Base-by-base conservation (phyloP, 2,113 vertebrate genomes). In the Corythaixoides concolor region DNA sequence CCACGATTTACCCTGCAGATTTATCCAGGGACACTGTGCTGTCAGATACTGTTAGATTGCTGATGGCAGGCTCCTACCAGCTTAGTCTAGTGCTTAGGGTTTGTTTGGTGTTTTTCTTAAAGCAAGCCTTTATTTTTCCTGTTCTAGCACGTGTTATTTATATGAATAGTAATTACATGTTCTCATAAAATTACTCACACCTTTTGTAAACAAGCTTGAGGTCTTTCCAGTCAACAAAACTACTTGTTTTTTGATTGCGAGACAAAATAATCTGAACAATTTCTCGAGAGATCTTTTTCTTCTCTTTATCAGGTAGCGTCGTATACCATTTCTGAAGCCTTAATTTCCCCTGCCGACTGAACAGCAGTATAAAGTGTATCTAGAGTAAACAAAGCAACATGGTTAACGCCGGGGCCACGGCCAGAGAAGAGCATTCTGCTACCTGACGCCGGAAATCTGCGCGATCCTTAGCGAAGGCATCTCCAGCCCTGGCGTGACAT, bases 131-230 rank as follows among this genome's bases (percentile, higher is more conserved):
- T 83, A 49, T 70, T 92, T 84, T 37, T 39, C 20, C 56, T 79
- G 35, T 76, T 66, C 33, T 24, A 55, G 73, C 9, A 78, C 0
- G 0, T 28, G 18, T 86, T 75, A 85, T 47, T 95, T 84, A 67
- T 15, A 47, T 5, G 10, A 64, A 69, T 20, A 81, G 28, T 59
- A 76, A 84, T 88, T 68, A 70, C 16, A 68, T 0, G 3, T 77
- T 97, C 95, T 97, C 88, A 85, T 81, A 92, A 97, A 97, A 94
- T 85, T 98, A 98, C 97, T 98, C 98, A 97, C 97, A 99, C 99
- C 99, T 99, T 98, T 99, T 99, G 98, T 99, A 99, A 97, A 99
- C 99, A 96, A 99, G 98, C 97, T 99, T 99, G 75, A 99, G 98
- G 93, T 99, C 99, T 97, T 98, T 99, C 99, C 99, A 99, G 97